These are phyloP conservation scores for Antigone vipio DNA, from an alignment of 2,113 vertebrate genomes.

Conservation along the genomic window DNA sequence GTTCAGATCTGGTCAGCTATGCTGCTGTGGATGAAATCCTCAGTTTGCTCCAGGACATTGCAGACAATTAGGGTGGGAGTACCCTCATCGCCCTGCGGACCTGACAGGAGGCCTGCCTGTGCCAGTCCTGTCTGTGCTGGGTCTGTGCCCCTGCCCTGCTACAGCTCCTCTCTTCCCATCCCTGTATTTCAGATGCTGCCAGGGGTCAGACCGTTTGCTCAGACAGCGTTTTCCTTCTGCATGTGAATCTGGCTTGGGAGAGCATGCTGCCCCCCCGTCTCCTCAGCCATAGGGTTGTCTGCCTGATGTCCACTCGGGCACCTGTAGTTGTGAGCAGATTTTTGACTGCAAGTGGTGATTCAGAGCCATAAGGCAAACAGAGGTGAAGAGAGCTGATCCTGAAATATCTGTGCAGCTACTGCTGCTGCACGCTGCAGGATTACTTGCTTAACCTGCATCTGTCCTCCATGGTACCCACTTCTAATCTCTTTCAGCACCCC, in stretches of 20 bases:
- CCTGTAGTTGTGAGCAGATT: not conserved
- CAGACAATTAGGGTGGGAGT: conserved; percentile 46
- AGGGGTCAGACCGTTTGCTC: not conserved
- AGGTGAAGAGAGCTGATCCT: not conserved
- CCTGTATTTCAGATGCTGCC: not conserved
- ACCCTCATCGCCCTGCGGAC: not conserved
- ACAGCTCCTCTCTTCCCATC: not conserved
- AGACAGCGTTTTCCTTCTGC: not conserved
- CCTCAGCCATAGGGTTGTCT: not conserved
- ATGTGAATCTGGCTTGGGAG: not conserved
- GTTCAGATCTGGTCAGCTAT: conserved; percentile 39
- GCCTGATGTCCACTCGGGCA: not conserved
- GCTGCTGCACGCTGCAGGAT: not conserved
- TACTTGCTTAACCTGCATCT: not conserved
- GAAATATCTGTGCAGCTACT: not conserved
- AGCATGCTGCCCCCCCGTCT: accelerated
- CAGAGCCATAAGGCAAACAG: not conserved
- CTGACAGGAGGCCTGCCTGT: not conserved
- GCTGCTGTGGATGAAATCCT: conserved; percentile 37
- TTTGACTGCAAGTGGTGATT: not conserved
- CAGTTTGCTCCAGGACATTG: not conserved
- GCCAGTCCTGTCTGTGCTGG: not conserved
- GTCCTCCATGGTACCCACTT: not conserved
- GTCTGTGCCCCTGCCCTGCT: not conserved
- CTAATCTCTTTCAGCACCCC: not conserved